Evolutionary conservation across 2,888 invertebrate species (phyloP), one percentile per base, ranked within the genome.

Genomic region (Volucella bombylans): DNA sequence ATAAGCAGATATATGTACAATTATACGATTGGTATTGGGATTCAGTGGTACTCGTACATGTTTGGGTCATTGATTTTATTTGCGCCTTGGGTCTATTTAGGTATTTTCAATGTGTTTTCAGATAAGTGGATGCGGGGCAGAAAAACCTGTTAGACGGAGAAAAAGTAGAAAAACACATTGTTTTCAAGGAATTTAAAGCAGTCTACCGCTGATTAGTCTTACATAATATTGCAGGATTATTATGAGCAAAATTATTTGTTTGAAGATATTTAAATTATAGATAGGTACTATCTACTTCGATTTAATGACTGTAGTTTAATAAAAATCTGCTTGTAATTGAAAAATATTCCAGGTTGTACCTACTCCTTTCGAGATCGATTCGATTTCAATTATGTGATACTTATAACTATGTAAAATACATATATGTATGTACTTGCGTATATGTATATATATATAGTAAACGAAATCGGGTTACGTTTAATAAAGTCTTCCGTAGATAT

Each of bases 51-150:
- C 12, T 9, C 47, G 41, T 52, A 52, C 52, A 68, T 43, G 76
- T 55, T 65, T 64, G 74, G 59, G 72, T 52, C 72, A 81, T 85
- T 80, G 85, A 77, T 81, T 85, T 85, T 81, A 85, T 85, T 59
- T 81, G 71, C 68, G 47, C 67, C 85, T 76, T 72, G 85, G 85
- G 85, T 72, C 72, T 72, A 77, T 85, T 85, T 85, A 81, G 76
- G 68, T 72, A 38, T 81, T 74, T 77, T 76, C 80, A 64, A 79
- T 73, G 64, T 41, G 45, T 47, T 67, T 64, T 43, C 57, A 71
- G 78, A 71, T 31, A 52, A 52, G 43, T 59, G 45, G 52, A 72
- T 65, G 43, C 8, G 59, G 57, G 12, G 15, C 11, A 39, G 38
- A 15, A 54, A 72, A 54, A 47, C 50, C 43, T 39, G 59, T 12